These are phyloP conservation scores for Glossophaga mutica DNA, from an alignment of 2,797 vertebrate species.

Conservation along the genomic window DNA sequence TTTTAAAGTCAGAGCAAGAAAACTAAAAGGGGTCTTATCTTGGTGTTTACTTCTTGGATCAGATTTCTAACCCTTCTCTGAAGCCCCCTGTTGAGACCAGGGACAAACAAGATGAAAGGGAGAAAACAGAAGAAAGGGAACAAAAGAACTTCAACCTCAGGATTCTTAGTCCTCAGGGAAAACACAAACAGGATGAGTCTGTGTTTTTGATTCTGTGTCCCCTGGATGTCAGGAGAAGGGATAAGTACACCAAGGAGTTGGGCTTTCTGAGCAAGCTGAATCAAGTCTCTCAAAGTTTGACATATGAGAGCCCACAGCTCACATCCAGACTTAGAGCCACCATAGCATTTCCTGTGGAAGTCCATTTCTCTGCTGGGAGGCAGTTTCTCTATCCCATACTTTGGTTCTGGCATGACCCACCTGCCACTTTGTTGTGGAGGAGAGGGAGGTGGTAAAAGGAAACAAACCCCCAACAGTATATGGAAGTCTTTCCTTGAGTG, in stretches of 20 bases:
- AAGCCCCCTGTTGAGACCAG: conserved; percentile 40
- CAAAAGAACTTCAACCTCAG: conserved; percentile 47
- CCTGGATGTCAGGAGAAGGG: not conserved
- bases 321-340: not conserved
- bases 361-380: not conserved
- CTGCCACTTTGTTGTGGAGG: not conserved
- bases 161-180: conserved; percentile 42
- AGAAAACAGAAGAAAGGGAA: conserved; percentile 50
- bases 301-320: not conserved
- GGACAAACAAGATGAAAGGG: conserved; percentile 59
- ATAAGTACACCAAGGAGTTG: not conserved
- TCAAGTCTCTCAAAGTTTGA: not conserved
- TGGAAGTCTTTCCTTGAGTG: not conserved
- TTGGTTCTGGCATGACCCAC: not conserved
- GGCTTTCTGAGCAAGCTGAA: not conserved
- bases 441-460: not conserved
- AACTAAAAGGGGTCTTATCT: conserved; percentile 25
- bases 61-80: conserved; percentile 37
- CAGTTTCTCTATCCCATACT: not conserved
- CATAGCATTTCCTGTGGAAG: not conserved
- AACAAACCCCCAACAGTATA: not conserved
- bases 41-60: conserved; percentile 56
- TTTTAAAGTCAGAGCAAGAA: conserved; percentile 26
- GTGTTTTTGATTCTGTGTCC: conserved; percentile 37
- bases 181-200: conserved; percentile 56